Evolutionary conservation across 2,113 vertebrate genomes (phyloP), one percentile per base, ranked within the genome.

Genomic region (Pachyramphus minor): DNA sequence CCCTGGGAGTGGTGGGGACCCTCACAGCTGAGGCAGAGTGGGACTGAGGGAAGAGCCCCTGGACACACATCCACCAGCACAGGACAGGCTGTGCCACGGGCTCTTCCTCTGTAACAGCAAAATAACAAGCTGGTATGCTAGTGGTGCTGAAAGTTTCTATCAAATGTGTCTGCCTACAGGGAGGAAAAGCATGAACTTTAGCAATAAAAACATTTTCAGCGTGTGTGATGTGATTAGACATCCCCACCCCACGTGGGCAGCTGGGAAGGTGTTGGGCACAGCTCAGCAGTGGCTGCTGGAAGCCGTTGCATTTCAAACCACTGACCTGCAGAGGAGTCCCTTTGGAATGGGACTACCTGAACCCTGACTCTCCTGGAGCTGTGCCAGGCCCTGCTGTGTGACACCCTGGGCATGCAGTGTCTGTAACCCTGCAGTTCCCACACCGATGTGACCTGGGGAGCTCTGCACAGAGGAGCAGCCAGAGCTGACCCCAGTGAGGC

Each of bases 371-470:
- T 31, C 16, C 8, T 1, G 3, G 42, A 47, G 53, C n/a, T 4
- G 49, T 23, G 39, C 18, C 64, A 39, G 50, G 3, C 42, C 37
- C 11, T 37, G 76, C 42, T 9, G 50, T n/a, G n/a, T 23, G 56
- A 59, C 44, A 45, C 23, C 39, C 21, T 7, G 6, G 64, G 35
- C 3, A 28, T 1, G 39, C 41, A 50, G 30, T 3, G 30, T 5
- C 56, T 31, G 33, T 2, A 50, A 60, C 52, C 28, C 56, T 42
- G 11, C 14, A 4, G 19, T 2, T 20, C 53, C 63, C 35, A 15
- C 4, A 45, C 10, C 2, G 4, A 2, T 0, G 3, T 15, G 88
- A 55, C 8, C 0, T 4, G 47, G 53, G 55, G 39, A 25, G 64
- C 44, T 44, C 59, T 11, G 74, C 18, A 6, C 4, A 0, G 0